Evolutionary conservation across 2,113 vertebrate genomes (phyloP).

Genomic region (Fulmarus glacialis): DNA sequence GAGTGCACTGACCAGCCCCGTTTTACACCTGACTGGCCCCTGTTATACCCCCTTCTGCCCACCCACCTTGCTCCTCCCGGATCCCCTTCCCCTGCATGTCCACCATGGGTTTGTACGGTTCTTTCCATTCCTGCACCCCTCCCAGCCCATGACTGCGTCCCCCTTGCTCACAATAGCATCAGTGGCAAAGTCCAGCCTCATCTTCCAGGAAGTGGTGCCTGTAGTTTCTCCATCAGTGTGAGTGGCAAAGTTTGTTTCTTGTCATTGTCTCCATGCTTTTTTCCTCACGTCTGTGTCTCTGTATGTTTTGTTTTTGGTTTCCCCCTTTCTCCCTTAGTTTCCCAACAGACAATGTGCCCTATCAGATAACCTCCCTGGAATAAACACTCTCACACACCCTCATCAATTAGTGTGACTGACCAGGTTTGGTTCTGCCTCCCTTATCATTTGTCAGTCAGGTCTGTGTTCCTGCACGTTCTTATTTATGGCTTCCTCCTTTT

Average conservation of each 20-base stretch:
- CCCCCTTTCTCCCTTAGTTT: not conserved
- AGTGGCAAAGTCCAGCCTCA: not conserved
- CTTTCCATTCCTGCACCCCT: not conserved
- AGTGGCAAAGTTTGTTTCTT: not conserved
- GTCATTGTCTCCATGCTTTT: not conserved
- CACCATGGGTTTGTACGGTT: not conserved
- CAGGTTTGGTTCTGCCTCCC: not conserved
- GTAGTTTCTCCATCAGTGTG: not conserved
- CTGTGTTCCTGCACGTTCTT: not conserved
- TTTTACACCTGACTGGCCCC: not conserved
- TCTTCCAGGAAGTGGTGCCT: not conserved
- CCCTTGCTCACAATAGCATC: not conserved
- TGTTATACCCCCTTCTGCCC: not conserved
- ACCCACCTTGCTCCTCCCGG: not conserved
- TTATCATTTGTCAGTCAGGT: not conserved
- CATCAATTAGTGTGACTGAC: not conserved
- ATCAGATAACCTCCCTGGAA: not conserved
- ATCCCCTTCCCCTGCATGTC: not conserved
- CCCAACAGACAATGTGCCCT: not conserved
- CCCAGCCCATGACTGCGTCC: not conserved
- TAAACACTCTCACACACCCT: not conserved
- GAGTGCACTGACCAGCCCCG: not conserved
- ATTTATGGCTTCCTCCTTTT: not conserved
- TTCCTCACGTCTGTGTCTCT: not conserved
- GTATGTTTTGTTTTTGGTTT: not conserved